Evolutionary conservation across 2,113 vertebrate genomes (phyloP), one percentile per base, ranked within the genome.

Genomic region (Istiophorus platypterus): DNA sequence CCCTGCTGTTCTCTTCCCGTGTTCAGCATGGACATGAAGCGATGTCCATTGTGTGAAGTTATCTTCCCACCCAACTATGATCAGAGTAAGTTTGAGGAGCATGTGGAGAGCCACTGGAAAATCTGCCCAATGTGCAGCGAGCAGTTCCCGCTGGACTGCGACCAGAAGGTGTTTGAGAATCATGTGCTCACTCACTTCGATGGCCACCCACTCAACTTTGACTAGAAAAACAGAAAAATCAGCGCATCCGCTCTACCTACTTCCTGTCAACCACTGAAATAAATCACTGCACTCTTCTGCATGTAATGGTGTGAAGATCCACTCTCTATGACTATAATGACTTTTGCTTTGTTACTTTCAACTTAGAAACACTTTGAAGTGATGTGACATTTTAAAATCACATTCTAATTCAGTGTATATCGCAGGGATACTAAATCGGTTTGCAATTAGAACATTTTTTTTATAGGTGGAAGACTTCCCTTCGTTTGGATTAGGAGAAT

Each of bases 51-150:
- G 24, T 99, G 98, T 0, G 96, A 99, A 59, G 93, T 99, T 84
- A 97, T 98, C 96, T 99, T 99, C 87, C 98, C 98, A 1, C 98
- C 98, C 0, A 98, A 99, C 95, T 99, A 99, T 0, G 97, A 99
- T 80, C 98, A 99, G 96, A 96, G 93, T 86, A 99, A 99, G 91
- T 99, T 99, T 24, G 98, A 98, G 92, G 97, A 98, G 47, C 98
- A 99, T 0, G 98, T 99, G 34, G 98, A 99, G 92, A 99, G 98
- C 85, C 98, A 99, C 95, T 99, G 98, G 98, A 99, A 99, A 91
- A 97, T 98, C 81, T 99, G 98, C 78, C 98, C 98, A 17, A 97
- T 99, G 97, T 99, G 98, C 96, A 96, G 96, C 0, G 96, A 99
- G 94, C 98, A 99, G 95, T 99, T 99, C 91, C 96, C 98, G 0